A percentile compares a stretch with the other conserved stretches of the same genome.
Conservation (phyloP, 2,797 vertebrate species). For the Hydrophis major region DNA sequence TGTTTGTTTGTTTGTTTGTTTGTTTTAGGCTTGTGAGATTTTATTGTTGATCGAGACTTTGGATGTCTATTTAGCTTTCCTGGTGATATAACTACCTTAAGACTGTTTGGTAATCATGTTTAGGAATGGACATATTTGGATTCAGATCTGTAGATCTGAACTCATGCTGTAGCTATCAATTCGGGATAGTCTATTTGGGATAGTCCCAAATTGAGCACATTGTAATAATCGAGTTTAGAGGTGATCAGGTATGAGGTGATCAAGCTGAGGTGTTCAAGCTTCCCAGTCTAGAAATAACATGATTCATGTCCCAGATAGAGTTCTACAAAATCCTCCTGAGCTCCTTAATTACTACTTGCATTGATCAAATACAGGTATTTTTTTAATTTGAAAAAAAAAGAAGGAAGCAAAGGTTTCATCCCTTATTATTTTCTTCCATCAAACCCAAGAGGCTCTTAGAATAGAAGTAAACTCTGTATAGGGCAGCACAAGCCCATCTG, state of each 20-base stretch:
- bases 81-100: background rate
- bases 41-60: no score
- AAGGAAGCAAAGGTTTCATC: constrained; percentile 43
- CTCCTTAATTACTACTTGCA: background rate
- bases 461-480: background rate
- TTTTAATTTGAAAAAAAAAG: constrained; percentile 3
- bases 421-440: constrained; percentile 60
- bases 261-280: background rate
- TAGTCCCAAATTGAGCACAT: background rate
- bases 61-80: background rate
- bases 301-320: background rate
- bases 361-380: no score
- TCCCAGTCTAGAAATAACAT: background rate
- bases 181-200: no score
- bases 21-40: background rate
- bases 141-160: background rate
- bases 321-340: background rate
- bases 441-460: background rate
- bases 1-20: background rate
- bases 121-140: background rate
- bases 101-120: background rate
- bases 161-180: background rate
- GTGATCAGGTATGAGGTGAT: background rate
- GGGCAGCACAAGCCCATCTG: background rate
- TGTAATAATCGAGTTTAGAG: background rate